A percentile compares a stretch with the other conserved stretches of the same genome.
These are phyloP conservation scores for Lordiphosa fenestrarum DNA, from an alignment of 2,888 invertebrate species.

Conservation along the genomic window DNA sequence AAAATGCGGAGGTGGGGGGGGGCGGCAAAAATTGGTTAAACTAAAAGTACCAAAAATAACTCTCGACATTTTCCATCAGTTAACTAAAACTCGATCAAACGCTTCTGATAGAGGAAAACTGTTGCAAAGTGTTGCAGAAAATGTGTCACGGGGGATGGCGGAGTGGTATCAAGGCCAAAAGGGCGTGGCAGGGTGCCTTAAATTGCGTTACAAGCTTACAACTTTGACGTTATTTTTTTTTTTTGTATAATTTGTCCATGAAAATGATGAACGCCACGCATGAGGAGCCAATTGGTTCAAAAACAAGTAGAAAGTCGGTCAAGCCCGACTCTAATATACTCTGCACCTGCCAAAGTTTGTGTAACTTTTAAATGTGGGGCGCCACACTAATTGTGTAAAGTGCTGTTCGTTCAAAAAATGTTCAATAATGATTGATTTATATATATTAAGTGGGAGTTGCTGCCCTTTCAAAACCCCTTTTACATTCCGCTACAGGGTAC, in stretches of 20 bases:
- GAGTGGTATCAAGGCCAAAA: slow-evolving; percentile 2
- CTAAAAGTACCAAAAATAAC: slow-evolving; percentile 36
- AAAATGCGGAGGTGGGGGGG: slow-evolving; percentile 37
- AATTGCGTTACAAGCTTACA: slow-evolving; percentile 48
- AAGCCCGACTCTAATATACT: slow-evolving; percentile 1
- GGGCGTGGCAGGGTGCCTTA: slow-evolving; percentile 23
- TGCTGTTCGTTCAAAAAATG: no score
- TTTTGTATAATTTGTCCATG: slow-evolving; percentile 28
- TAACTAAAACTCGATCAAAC: slow-evolving; percentile 45
- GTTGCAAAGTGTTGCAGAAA: slow-evolving; percentile 21
- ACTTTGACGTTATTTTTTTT: slow-evolving; percentile 27
- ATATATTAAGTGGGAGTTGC: no score
- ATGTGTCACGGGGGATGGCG: slow-evolving; percentile 9
- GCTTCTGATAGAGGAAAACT: slow-evolving; percentile 29
- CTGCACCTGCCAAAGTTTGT: no score
- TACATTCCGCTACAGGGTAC: no score
- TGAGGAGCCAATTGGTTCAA: slow-evolving; percentile 28
- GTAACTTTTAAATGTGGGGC: no score
- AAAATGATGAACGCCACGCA: slow-evolving; percentile 38
- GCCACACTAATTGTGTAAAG: no score
- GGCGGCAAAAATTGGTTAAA: slow-evolving; percentile 30
- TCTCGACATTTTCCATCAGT: slow-evolving; percentile 46
- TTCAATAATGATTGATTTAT: no score
- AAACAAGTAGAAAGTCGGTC: slow-evolving; percentile 9
- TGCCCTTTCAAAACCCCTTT: no score